Evolutionary conservation across 2,888 invertebrate genomes (phyloP).

Genomic region (Dasypolia templi): DNA sequence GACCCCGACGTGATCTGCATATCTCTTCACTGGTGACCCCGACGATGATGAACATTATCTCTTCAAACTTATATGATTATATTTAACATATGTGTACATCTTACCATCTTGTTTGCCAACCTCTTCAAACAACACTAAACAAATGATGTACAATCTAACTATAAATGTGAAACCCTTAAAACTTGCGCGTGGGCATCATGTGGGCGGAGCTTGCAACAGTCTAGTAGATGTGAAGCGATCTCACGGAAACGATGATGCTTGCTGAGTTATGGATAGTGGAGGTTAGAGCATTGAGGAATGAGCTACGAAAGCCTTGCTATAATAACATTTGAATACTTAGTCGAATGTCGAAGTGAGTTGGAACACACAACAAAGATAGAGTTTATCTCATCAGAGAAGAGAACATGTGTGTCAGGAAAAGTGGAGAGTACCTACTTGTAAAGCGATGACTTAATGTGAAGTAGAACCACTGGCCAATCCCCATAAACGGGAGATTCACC

Average conservation of each 20-base stretch:
- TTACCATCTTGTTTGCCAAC: slow-evolving; percentile 8
- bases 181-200: slow-evolving; percentile 71
- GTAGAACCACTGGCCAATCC: too few relatives aligned
- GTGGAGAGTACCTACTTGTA: background rate
- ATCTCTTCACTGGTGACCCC: too few relatives aligned
- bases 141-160: slow-evolving; percentile 35
- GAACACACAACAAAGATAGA: background rate
- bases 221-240: slow-evolving; percentile 66
- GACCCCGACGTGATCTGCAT: too few relatives aligned
- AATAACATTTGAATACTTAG: slow-evolving; percentile 15
- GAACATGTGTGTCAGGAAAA: background rate
- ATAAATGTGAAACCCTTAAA: slow-evolving; percentile 60
- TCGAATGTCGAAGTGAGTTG: background rate
- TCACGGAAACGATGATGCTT: slow-evolving; percentile 65
- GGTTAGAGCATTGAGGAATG: slow-evolving; percentile 6
- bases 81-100: slow-evolving; percentile 3
- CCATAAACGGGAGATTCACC: background rate
- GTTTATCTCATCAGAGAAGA: background rate
- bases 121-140: slow-evolving; percentile 31
- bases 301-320: background rate
- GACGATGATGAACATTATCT: too few relatives aligned
- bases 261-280: slow-evolving; percentile 42
- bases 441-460: background rate
- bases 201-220: slow-evolving; percentile 72
- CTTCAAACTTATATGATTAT: background rate